Percentiles rank a stretch among this genome's conserved stretches.
Conservation (phyloP, 2,113 vertebrate species). For the Myotis yumanensis region DNA sequence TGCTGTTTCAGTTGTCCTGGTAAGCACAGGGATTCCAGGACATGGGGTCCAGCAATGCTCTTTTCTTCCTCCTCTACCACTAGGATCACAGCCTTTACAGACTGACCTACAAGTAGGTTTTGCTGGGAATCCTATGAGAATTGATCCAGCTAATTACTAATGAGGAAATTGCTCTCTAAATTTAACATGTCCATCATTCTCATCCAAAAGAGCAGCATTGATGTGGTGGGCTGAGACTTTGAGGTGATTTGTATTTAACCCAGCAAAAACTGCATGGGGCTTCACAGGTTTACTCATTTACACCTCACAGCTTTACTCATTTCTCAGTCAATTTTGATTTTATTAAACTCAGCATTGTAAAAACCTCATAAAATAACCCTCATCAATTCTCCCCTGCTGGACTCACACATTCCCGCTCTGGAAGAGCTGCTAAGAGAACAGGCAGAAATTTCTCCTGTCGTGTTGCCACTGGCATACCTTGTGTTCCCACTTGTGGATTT, state of each 20-base stretch:
- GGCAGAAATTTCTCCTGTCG: neutral
- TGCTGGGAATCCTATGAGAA: slow-evolving; percentile 18
- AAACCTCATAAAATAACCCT: slow-evolving; percentile 8
- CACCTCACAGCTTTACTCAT: slow-evolving; percentile 17
- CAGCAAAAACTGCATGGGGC: slow-evolving; percentile 29
- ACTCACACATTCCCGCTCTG: neutral
- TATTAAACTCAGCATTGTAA: slow-evolving; percentile 34
- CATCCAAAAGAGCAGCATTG: slow-evolving; percentile 14
- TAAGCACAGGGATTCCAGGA: neutral
- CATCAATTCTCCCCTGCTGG: neutral
- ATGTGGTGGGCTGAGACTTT: slow-evolving; percentile 18
- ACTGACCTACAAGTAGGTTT: neutral
- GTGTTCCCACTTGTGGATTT: neutral
- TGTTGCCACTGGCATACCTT: neutral
- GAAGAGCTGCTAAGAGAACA: neutral
- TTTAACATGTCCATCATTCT: slow-evolving; percentile 31
- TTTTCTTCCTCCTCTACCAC: neutral
- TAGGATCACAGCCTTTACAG: neutral
- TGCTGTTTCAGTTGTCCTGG: neutral
- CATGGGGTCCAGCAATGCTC: no score
- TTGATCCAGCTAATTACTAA: slow-evolving; percentile 46
- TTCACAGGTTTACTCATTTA: neutral
- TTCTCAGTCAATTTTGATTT: slow-evolving; percentile 43
- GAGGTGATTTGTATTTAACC: slow-evolving; percentile 54
- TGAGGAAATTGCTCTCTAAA: slow-evolving; percentile 51